These are phyloP conservation scores for Daphoenositta chrysoptera DNA, from an alignment of 2,113 vertebrate genomes.

Conservation along the genomic window DNA sequence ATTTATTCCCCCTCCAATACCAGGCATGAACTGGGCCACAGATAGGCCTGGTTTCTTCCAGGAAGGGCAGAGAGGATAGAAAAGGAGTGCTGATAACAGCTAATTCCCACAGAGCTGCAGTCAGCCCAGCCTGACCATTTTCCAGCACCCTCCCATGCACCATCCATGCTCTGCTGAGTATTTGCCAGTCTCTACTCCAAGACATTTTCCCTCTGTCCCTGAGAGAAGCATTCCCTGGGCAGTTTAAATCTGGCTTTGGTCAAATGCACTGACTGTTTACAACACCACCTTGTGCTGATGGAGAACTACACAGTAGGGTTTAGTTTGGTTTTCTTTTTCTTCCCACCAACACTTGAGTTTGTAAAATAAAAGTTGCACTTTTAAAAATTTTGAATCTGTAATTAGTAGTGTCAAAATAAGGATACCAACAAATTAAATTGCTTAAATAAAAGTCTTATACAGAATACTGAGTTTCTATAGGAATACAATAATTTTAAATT, in stretches of 20 bases:
- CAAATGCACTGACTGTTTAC: background rate
- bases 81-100: background rate
- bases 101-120: background rate
- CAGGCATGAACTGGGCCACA: background rate
- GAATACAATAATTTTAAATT: slow-evolving; percentile 44
- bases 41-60: background rate
- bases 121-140: background rate
- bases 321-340: background rate
- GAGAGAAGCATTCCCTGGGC: background rate
- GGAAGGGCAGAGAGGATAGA: background rate
- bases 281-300: background rate
- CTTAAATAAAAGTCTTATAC: background rate
- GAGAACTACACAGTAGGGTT: background rate
- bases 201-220: background rate
- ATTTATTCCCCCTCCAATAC: background rate
- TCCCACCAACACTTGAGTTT: background rate
- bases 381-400: background rate
- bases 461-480: background rate
- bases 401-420: background rate
- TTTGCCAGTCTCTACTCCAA: background rate
- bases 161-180: background rate
- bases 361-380: background rate
- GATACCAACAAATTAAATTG: background rate
- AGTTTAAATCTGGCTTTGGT: background rate
- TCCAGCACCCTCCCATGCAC: background rate